Conservation (phyloP, 2,797 vertebrate genomes). For the Lophotriccus pileatus region DNA sequence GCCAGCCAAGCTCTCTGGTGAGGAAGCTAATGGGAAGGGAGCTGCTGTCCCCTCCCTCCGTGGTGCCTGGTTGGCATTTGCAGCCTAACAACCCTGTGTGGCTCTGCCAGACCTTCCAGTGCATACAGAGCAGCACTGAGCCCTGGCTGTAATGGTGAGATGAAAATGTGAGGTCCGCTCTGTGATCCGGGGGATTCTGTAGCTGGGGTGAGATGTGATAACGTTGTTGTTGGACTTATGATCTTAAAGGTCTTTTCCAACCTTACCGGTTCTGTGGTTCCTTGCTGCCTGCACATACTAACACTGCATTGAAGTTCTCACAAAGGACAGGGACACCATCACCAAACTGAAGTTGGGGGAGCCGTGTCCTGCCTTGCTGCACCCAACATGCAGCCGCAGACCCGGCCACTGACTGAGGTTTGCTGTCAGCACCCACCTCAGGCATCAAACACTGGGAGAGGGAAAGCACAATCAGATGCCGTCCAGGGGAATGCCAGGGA, state of each 20-base stretch:
- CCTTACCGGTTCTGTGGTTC: background rate
- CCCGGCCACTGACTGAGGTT: accelerated
- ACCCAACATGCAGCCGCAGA: background rate
- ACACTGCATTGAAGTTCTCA: accelerated
- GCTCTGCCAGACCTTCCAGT: background rate
- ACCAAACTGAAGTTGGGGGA: background rate
- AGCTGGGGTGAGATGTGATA: background rate
- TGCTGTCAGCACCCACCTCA: background rate
- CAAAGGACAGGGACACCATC: background rate
- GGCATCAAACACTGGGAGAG: background rate
- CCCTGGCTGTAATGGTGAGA: accelerated
- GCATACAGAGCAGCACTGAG: background rate
- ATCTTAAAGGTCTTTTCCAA: background rate
- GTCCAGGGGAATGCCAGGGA: background rate
- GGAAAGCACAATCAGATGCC: background rate
- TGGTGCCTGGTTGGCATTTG: background rate
- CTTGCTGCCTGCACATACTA: background rate
- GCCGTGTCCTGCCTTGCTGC: background rate
- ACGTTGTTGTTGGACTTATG: background rate
- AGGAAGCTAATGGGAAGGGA: background rate
- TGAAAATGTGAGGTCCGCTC: background rate
- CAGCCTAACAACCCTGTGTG: background rate
- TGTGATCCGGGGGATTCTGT: background rate
- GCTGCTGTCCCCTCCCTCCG: background rate
- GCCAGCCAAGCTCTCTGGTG: background rate